Evolutionary conservation across 2,113 vertebrate genomes (phyloP).

Genomic region (Etheostoma spectabile): DNA sequence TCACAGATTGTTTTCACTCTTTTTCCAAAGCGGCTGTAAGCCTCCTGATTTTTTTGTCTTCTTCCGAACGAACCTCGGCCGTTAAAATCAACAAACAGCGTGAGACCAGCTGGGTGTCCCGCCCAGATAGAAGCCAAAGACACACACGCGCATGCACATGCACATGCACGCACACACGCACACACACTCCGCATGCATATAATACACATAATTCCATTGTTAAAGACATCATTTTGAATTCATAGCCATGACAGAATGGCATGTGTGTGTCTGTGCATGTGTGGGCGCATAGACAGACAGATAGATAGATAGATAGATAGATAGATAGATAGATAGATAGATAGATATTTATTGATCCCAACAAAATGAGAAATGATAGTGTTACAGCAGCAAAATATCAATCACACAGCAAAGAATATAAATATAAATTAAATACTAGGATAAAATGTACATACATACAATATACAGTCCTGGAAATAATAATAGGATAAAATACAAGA

Average conservation of each 20-base stretch:
- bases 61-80: neutral
- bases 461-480: too few relatives aligned
- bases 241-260: neutral
- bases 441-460: too few relatives aligned
- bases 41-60: neutral
- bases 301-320: too few relatives aligned
- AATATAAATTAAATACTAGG: too few relatives aligned
- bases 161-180: neutral
- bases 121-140: neutral
- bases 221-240: neutral
- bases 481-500: too few relatives aligned
- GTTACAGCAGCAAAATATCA: too few relatives aligned
- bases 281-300: neutral
- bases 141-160: too few relatives aligned
- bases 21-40: neutral
- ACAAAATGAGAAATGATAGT: too few relatives aligned
- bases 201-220: neutral
- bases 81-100: neutral
- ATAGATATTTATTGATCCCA: too few relatives aligned
- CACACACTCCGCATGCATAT: neutral
- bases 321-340: too few relatives aligned
- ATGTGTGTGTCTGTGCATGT: neutral
- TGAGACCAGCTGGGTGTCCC: neutral
- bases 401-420: too few relatives aligned
- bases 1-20: slow-evolving; percentile 7